A percentile compares a stretch with the other conserved stretches of the same genome.
Evolutionary conservation across 2,888 invertebrate species (phyloP).

Genomic region (Chrysomela aeneicollis): DNA sequence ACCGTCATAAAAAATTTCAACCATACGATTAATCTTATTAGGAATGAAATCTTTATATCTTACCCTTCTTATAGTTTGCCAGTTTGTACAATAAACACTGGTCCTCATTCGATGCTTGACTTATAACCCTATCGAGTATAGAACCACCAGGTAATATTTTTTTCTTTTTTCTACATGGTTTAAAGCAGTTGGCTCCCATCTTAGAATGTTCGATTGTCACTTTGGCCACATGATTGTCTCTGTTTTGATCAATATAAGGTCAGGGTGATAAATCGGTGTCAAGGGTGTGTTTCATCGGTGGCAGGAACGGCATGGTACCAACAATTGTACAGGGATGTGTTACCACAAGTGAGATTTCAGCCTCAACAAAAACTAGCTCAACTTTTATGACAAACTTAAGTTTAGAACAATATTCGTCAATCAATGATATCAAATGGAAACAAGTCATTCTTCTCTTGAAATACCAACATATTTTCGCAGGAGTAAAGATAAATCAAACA

Average conservation of each 20-base stretch:
- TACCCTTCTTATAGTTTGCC: slow-evolving; percentile 89
- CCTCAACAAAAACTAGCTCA: no score
- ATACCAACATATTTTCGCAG: no score
- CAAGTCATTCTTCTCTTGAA: no score
- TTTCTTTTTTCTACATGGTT: slow-evolving; percentile 59
- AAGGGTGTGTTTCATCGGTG: slow-evolving; percentile 43
- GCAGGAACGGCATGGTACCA: slow-evolving; percentile 44
- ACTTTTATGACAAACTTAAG: no score
- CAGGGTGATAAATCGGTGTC: slow-evolving; percentile 50
- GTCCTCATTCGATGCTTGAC: slow-evolving; percentile 85
- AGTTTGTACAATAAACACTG: slow-evolving; percentile 87
- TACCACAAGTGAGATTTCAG: not conserved
- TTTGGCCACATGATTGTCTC: slow-evolving; percentile 1
- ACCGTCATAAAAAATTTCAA: slow-evolving; percentile 7
- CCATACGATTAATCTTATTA: no score
- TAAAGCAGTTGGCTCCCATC: slow-evolving; percentile 63
- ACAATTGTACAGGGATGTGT: not conserved
- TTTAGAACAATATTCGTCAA: no score
- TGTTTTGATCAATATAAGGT: slow-evolving; percentile 44
- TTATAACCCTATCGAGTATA: slow-evolving; percentile 88
- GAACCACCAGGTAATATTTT: slow-evolving; percentile 70
- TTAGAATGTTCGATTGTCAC: slow-evolving; percentile 10
- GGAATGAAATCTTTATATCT: no score
- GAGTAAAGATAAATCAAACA: slow-evolving; percentile 22
- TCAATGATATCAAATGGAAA: no score